Percentiles rank a stretch among this genome's conserved stretches.
Conservation (phyloP, 2,797 vertebrate species). For the Cossypha caffra region DNA sequence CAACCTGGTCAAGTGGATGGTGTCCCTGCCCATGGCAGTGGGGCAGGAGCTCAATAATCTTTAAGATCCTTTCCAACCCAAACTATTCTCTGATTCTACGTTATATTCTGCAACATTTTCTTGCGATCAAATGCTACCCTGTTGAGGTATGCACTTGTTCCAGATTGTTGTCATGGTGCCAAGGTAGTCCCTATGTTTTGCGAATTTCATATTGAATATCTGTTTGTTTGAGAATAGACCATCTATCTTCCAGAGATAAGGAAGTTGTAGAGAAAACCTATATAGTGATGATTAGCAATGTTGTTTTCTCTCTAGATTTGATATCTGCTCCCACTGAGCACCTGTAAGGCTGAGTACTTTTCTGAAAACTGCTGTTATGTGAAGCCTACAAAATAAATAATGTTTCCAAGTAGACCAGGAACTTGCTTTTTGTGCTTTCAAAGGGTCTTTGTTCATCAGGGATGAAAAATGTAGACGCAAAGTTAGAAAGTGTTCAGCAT, state of each 20-base stretch:
- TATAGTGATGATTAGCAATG: not conserved
- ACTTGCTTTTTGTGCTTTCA: not conserved
- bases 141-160: not conserved
- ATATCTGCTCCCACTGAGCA: not conserved
- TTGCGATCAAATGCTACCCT: not conserved
- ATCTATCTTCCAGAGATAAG: not conserved
- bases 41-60: not conserved
- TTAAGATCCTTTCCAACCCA: not conserved
- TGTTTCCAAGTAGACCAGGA: not conserved
- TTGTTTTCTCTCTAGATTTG: not conserved
- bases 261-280: not conserved
- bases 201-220: not conserved
- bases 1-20: rapidly evolving
- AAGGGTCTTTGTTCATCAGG: not conserved
- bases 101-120: not conserved
- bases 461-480: not conserved
- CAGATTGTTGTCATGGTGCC: not conserved
- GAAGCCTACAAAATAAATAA: not conserved
- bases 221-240: not conserved
- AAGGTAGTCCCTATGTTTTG: not conserved
- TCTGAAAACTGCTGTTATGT: not conserved
- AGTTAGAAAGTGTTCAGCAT: not conserved
- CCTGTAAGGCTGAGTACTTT: not conserved
- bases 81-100: not conserved
- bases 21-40: not conserved